These are phyloP conservation scores for Anser cygnoides DNA, from an alignment of 2,113 vertebrate genomes.

Conservation along the genomic window DNA sequence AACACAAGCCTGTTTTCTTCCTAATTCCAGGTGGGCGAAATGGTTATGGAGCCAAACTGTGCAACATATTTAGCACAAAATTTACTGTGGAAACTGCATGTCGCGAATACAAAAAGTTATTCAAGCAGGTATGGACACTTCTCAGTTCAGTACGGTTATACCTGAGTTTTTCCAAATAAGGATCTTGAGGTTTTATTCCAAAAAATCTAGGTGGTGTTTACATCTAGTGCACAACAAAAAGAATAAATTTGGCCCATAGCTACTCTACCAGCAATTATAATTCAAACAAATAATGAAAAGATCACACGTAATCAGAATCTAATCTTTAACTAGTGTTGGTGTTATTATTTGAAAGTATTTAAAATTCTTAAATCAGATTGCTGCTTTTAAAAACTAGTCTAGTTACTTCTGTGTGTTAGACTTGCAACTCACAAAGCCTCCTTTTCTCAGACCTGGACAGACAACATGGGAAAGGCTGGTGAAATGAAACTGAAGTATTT, in stretches of 20 bases:
- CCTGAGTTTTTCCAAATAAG: neutral
- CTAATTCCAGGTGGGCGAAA: constrained; percentile 89
- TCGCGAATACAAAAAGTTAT: constrained; percentile 87
- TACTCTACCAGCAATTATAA: neutral
- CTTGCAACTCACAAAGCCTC: neutral
- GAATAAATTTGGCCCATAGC: neutral
- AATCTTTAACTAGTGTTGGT: neutral
- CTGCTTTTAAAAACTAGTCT: neutral
- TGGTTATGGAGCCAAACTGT: constrained; percentile 98
- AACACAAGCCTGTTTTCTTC: neutral
- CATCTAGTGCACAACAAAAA: neutral
- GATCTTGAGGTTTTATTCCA: neutral
- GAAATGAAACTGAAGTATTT: constrained; percentile 86
- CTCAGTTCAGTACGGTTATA: neutral
- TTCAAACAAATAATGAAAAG: neutral
- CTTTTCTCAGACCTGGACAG: constrained; percentile 87
- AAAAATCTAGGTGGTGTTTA: neutral
- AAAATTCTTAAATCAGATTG: neutral
- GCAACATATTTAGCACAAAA: constrained; percentile 97
- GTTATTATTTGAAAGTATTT: neutral
- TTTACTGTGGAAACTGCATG: constrained; percentile 98
- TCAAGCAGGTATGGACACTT: constrained; percentile 87
- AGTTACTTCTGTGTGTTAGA: neutral
- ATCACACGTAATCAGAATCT: neutral
- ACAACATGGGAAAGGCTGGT: constrained; percentile 90